Base-by-base conservation (phyloP, 2,888 invertebrate genomes). In the Eledone cirrhosa region DNA sequence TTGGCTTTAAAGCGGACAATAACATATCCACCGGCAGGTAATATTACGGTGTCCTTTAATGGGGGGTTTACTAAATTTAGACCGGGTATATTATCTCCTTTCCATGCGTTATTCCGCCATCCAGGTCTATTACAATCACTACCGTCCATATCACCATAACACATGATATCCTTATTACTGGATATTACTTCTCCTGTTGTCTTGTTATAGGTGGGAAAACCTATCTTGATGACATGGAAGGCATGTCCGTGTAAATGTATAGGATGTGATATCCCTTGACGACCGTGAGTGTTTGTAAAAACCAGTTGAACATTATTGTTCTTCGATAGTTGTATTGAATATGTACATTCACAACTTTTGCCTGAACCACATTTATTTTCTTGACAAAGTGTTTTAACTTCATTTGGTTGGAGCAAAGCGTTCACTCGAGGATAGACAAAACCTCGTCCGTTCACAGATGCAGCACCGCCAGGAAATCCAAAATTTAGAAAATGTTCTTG, bases 211-310 rank as follows among this genome's bases (percentile, higher is more conserved):
- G n/a, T 48, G 5, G 82, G 81, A 63, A 82, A 84, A 24, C 88
- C 89, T 82, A 87, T 85, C 80, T 86, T 86, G 14, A 89, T 53
- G 5, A 89, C 88, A 48, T 87, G 84, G 80, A 89, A 89, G 4
- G 85, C 85, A 78, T 89, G 88, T 0, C 89, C 89, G 76, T 89
- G 89, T 82, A 89, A 80, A 78, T 89, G 89, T 22, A 89, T 81
- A 0, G 87, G 87, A 77, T 89, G 89, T n/a, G 87, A 83, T 81
- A 83, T 85, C 1, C 86, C 86, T 76, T 80, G 83, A 14, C 88
- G 88, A 2, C 19, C 74, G 2, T 86, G 88, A 84, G 86, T 84
- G 80, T 86, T 86, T 53, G 84, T 69, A 47, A 88, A 81, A 3
- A 88, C 84, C 78, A 89, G 80, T 80, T 88, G 89, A 13, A 87